Conservation (phyloP, 2,888 invertebrate species). For the Drosophila sordidula region DNA sequence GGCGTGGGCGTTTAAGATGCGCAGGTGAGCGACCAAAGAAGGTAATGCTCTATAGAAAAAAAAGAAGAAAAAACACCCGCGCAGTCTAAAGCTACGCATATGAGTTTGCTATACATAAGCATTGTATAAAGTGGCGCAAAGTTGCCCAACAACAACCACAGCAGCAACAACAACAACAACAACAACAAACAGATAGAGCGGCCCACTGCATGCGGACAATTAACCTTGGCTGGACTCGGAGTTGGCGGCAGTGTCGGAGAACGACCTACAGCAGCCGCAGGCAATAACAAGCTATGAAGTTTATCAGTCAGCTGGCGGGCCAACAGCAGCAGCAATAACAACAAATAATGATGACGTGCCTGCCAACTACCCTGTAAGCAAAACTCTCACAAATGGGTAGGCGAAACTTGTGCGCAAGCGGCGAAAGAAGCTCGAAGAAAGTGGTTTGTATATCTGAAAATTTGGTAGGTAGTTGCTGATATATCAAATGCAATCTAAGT, state of each 20-base stretch:
- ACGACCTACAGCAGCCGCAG: slow-evolving; percentile 68
- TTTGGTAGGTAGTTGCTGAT: too few species aligned
- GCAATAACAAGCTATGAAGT: slow-evolving; percentile 44
- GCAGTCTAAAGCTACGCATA: slow-evolving; percentile 38
- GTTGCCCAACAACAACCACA: slow-evolving; percentile 41
- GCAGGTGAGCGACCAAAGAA: slow-evolving; percentile 75
- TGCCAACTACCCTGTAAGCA: slow-evolving; percentile 31
- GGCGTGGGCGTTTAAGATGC: slow-evolving; percentile 65
- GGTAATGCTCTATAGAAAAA: slow-evolving; percentile 61
- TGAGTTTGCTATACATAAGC: slow-evolving; percentile 43
- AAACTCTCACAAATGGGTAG: not conserved
- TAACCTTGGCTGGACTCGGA: slow-evolving; percentile 79
- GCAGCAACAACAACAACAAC: slow-evolving; percentile 1
- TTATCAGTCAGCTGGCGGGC: slow-evolving; percentile 67
- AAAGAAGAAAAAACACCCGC: slow-evolving; percentile 61
- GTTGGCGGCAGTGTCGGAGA: slow-evolving; percentile 72
- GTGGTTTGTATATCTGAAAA: too few species aligned
- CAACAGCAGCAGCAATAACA: slow-evolving; percentile 23
- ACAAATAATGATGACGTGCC: slow-evolving; percentile 31
- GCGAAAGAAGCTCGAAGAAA: not conserved
- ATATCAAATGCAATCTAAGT: too few species aligned
- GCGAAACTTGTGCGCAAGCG: not conserved
- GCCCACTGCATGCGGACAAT: slow-evolving; percentile 69
- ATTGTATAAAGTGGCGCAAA: slow-evolving; percentile 51
- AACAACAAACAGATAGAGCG: slow-evolving; percentile 21